Percentiles rank a stretch among this genome's conserved stretches.
Evolutionary conservation across 2,113 vertebrate species (phyloP).

Genomic region (Gracilinanus agilis): DNA sequence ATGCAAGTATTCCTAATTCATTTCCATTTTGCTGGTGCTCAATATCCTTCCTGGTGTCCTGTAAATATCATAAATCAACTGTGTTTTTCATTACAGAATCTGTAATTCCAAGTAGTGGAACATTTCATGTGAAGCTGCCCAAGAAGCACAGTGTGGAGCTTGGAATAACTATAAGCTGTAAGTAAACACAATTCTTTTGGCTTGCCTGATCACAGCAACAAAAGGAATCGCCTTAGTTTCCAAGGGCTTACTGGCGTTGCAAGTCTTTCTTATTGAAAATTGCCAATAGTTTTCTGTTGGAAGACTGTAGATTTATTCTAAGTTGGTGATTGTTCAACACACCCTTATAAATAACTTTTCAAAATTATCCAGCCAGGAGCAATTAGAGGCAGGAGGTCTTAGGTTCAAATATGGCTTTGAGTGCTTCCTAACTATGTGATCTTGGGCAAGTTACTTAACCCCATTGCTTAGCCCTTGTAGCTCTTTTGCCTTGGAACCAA

Average conservation of each 20-base stretch:
- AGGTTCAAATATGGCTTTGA: too few relatives aligned
- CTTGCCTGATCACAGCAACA: background rate
- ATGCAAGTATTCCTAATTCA: slow-evolving; percentile 8
- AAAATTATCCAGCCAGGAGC: too few relatives aligned
- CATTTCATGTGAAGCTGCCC: slow-evolving; percentile 98
- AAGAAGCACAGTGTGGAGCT: slow-evolving; percentile 98
- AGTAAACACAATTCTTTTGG: slow-evolving; percentile 82
- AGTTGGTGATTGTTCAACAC: background rate
- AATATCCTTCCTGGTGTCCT: slow-evolving; percentile 11
- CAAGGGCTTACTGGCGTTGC: background rate
- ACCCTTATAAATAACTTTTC: background rate
- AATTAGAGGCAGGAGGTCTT: too few relatives aligned
- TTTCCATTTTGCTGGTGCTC: background rate
- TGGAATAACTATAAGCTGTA: slow-evolving; percentile 98
- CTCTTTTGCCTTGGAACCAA: too few relatives aligned
- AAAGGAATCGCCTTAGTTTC: background rate
- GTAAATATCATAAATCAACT: slow-evolving; percentile 61
- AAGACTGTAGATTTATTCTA: background rate
- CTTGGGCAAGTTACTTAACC: too few relatives aligned
- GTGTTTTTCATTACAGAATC: slow-evolving; percentile 89
- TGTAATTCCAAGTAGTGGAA: slow-evolving; percentile 98
- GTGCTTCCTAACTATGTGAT: too few relatives aligned
- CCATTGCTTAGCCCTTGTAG: too few relatives aligned
- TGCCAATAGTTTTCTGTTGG: background rate
- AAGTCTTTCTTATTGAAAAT: background rate